These are phyloP conservation scores for Stratiolaelaps scimitus DNA, from an alignment of 1,140 invertebrate species.

Conservation along the genomic window DNA sequence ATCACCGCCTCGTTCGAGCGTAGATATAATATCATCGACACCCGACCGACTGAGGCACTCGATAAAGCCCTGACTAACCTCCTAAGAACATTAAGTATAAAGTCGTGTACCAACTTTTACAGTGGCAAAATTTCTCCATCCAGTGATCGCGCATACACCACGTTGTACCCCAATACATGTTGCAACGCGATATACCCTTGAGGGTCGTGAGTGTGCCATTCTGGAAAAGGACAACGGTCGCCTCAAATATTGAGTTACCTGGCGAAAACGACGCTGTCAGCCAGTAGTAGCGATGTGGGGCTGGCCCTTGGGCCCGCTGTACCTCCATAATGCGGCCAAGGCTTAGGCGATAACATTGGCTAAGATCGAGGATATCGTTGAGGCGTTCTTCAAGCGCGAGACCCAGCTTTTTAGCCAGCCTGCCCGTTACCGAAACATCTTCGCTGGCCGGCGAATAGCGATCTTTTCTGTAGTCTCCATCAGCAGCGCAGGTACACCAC, in stretches of 20 bases:
- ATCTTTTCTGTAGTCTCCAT: background rate
- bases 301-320: constrained; percentile 10
- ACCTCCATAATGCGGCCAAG: background rate
- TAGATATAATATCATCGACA: too few species aligned
- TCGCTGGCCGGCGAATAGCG: background rate
- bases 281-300: constrained; percentile 1
- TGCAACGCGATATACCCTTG: constrained; percentile 24
- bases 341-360: background rate
- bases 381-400: background rate
- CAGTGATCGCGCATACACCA: constrained; percentile 17
- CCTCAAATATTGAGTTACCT: constrained; percentile 18
- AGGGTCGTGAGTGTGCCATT: background rate
- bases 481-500: constrained; percentile 67
- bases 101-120: constrained; percentile 17
- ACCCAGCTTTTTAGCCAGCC: background rate
- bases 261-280: constrained; percentile 19
- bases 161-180: constrained; percentile 22
- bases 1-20: too few species aligned
- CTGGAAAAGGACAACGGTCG: constrained; percentile 3
- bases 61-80: background rate
- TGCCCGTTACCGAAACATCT: background rate
- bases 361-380: background rate
- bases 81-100: constrained; percentile 5
- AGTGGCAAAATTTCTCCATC: constrained; percentile 25
- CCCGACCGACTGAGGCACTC: too few species aligned